Base-by-base conservation (phyloP, 2,113 vertebrate species). In the Phocoena phocoena region DNA sequence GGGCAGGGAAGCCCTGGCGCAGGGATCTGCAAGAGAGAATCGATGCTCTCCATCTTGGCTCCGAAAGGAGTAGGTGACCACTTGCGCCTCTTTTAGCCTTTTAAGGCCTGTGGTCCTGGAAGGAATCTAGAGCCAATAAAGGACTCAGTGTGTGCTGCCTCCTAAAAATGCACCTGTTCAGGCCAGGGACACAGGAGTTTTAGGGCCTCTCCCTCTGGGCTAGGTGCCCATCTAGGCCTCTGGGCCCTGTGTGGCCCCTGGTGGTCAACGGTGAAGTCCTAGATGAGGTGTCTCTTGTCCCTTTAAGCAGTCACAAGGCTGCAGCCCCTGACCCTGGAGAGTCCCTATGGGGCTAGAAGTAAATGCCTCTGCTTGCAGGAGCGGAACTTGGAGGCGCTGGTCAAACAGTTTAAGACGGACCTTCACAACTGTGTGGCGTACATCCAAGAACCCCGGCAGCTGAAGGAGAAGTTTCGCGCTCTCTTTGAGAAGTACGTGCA, bases 351-450 rank as follows among this genome's bases (percentile, higher is more conserved):
- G 13, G 26, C n/a, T 47, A 25, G n/a, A 63, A 93, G 31, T 26
- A 58, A 85, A n/a, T 41, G 38, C 74, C 83, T 83, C 65, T 97
- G 31, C 3, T 89, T 97, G 33, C 98, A 99, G 99, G 99, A 99
- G 74, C 98, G 98, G 81, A 97, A 99, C 87, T 90, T 99, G 95
- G 99, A 99, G 98, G 98, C 98, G 0, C 50, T 99, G 83, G 98
- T 99, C 71, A 98, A 98, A 65, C 97, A 99, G 87, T 99, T 99
- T 93, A 99, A 99, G 98, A 98, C 98, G 21, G 99, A 99, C 96
- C 98, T 99, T 85, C 98, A 99, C 95, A 98, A 98, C 83, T 99
- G 99, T 0, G 98, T 99, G 11, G 97, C 98, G 4, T 98, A 99
- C 90, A 99, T 99, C 98, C 99, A 99, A 53, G 99, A 99, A 3